Evolutionary conservation across 2,888 invertebrate species (phyloP).

Genomic region (Eilema depressum): DNA sequence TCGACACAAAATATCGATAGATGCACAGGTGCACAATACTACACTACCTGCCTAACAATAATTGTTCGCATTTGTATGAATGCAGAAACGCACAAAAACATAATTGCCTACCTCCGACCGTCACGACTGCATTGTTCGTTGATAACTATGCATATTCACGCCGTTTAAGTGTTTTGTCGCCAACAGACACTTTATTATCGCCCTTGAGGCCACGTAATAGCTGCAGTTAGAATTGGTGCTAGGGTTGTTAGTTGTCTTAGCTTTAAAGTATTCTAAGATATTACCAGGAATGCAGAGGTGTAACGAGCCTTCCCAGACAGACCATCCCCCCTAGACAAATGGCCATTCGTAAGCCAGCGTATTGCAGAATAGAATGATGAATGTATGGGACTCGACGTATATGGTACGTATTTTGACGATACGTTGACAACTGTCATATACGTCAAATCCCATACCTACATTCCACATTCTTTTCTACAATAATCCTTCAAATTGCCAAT

Average conservation of each 20-base stretch:
- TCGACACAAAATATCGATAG: not conserved
- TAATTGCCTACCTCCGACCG: constrained; percentile 29
- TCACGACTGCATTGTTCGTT: constrained; percentile 47
- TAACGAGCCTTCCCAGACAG: too few relatives aligned
- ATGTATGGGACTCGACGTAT: too few relatives aligned
- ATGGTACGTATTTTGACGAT: too few relatives aligned
- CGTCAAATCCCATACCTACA: too few relatives aligned
- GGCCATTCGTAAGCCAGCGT: too few relatives aligned
- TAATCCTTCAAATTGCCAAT: too few relatives aligned
- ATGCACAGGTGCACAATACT: not conserved
- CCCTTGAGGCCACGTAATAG: constrained; percentile 16
- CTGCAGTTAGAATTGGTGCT: not conserved
- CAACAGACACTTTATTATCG: constrained; percentile 10
- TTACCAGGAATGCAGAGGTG: too few relatives aligned
- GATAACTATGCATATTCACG: constrained; percentile 23
- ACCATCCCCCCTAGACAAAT: too few relatives aligned
- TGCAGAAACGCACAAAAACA: constrained; percentile 17
- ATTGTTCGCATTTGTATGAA: constrained; percentile 6
- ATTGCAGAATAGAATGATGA: too few relatives aligned
- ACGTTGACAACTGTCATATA: too few relatives aligned
- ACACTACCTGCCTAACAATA: constrained; percentile 15
- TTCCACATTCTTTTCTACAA: too few relatives aligned
- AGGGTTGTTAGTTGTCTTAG: not conserved
- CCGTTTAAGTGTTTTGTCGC: constrained; percentile 16
- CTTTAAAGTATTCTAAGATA: too few relatives aligned